Evolutionary conservation across 2,888 invertebrate species (phyloP).

Genomic region (Zhuqinia jingwanae): DNA sequence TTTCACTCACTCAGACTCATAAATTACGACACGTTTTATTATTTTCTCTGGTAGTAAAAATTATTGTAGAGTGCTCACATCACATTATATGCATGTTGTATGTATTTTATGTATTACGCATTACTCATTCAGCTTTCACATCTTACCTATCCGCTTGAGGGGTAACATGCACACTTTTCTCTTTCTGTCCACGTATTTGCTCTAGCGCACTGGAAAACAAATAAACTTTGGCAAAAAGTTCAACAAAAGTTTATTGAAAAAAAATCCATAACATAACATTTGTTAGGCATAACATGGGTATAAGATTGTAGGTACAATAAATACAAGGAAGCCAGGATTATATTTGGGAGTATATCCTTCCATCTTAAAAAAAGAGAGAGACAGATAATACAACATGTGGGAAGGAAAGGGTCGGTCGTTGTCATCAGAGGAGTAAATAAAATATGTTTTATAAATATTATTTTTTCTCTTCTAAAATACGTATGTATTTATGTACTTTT

Average conservation of each 20-base stretch:
- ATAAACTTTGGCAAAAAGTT: conserved; percentile 59
- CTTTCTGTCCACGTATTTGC: conserved; percentile 65
- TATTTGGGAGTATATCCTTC: too few species aligned
- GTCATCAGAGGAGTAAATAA: neutral
- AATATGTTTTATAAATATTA: conserved; percentile 1
- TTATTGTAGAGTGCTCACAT: neutral
- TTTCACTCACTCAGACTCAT: conserved; percentile 34
- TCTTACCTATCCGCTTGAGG: conserved; percentile 69
- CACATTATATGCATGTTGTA: conserved; percentile 31
- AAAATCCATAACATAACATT: conserved; percentile 31
- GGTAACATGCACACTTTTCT: conserved; percentile 57
- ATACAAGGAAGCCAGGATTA: neutral
- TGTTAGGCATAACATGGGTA: neutral
- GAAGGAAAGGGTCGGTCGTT: conserved; percentile 22
- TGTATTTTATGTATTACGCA: neutral
- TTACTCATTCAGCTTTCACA: conserved; percentile 54
- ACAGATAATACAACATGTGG: too few species aligned
- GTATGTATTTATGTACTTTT: too few species aligned
- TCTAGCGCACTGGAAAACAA: conserved; percentile 60
- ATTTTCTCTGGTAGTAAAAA: conserved; percentile 18
- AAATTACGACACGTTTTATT: conserved; percentile 50
- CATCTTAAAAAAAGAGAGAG: too few species aligned
- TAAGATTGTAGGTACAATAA: neutral
- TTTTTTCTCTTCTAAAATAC: neutral
- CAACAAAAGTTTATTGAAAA: conserved; percentile 29